These are phyloP conservation scores for Corythornis madagascariensis DNA, from an alignment of 2,113 vertebrate species.

Conservation along the genomic window DNA sequence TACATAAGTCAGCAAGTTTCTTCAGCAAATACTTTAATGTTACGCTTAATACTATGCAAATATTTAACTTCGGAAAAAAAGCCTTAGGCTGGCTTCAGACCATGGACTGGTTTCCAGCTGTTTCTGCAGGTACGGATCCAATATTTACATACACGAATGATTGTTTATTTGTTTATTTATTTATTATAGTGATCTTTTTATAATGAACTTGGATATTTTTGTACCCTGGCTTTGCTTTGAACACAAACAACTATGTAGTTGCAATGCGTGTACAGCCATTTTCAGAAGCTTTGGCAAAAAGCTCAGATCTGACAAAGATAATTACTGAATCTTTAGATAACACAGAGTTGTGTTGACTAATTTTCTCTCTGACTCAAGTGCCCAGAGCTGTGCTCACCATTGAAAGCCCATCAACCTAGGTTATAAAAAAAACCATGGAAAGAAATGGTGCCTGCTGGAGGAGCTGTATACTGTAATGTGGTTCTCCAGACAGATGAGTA, in stretches of 20 bases:
- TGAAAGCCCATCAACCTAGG: not conserved
- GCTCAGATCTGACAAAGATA: not conserved
- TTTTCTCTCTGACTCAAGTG: not conserved
- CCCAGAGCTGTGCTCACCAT: not conserved
- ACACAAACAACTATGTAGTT: not conserved
- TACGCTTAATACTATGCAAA: conserved; percentile 56
- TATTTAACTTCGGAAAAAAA: conserved; percentile 58
- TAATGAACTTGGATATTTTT: conserved; percentile 3
- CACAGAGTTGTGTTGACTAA: not conserved
- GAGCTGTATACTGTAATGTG: not conserved
- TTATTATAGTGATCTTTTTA: not conserved
- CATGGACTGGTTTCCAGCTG: conserved; percentile 20
- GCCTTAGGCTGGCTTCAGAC: conserved; percentile 20
- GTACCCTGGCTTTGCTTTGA: not conserved
- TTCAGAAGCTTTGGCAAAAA: conserved; percentile 20
- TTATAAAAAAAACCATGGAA: not conserved
- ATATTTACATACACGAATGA: not conserved
- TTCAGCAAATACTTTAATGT: conserved; percentile 52
- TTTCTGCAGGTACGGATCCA: conserved; percentile 40
- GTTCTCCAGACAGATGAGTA: not conserved
- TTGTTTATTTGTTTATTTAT: conserved; percentile 27
- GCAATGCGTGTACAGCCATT: not conserved
- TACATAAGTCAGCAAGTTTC: conserved; percentile 53
- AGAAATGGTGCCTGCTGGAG: not conserved
- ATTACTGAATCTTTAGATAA: not conserved